Percentiles rank a stretch among this genome's conserved stretches.
Evolutionary conservation across 2,113 vertebrate species (phyloP).

Genomic region (Neolamprologus ventralis): DNA sequence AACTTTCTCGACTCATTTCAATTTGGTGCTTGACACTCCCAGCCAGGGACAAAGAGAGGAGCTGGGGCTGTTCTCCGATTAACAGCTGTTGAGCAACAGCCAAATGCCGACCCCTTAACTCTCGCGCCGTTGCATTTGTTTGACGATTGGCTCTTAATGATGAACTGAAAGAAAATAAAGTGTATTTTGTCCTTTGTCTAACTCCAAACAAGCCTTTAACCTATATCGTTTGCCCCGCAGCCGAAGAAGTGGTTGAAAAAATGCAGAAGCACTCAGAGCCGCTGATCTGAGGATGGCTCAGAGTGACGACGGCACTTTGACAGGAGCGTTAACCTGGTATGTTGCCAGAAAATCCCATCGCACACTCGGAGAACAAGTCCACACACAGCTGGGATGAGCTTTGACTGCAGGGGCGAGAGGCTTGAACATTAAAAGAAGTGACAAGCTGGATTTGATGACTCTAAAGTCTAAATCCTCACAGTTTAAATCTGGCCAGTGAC

Average conservation of each 20-base stretch:
- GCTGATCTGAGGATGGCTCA: not conserved
- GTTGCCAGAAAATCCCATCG: not conserved
- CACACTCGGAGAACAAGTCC: not conserved
- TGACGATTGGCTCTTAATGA: not conserved
- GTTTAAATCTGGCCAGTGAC: not conserved
- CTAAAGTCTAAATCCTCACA: not conserved
- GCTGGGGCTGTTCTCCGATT: not conserved
- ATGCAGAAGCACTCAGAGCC: not conserved
- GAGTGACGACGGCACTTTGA: not conserved
- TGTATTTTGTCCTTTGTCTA: not conserved
- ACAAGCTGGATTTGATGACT: not conserved
- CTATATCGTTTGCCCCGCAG: not conserved
- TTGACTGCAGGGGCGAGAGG: not conserved
- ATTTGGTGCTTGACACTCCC: not conserved
- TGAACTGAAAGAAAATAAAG: not conserved
- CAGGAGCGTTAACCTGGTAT: not conserved
- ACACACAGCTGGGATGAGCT: not conserved
- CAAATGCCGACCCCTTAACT: not conserved
- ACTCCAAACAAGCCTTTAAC: not conserved
- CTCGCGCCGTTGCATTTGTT: fast-evolving
- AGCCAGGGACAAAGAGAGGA: not conserved
- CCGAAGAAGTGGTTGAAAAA: not conserved
- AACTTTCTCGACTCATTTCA: not conserved
- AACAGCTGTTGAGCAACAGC: not conserved
- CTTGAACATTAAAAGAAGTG: not conserved